A percentile compares a stretch with the other conserved stretches of the same genome.
phyloP scores from a whole-genome alignment of 92 coral and sea anemone genomes.

The Porites rus region DNA sequence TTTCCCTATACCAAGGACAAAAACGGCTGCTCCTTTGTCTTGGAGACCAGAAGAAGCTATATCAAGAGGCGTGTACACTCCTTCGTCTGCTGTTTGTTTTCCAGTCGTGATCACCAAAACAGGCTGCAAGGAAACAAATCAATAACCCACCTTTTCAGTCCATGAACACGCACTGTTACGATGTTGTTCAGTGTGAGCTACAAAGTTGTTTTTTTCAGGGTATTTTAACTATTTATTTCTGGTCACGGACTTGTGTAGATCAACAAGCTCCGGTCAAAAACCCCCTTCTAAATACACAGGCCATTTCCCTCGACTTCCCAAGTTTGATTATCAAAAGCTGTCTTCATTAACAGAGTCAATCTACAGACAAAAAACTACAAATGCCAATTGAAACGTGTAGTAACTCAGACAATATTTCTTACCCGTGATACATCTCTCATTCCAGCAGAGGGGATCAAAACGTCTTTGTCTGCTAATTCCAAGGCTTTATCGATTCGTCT shows the following conservation, averaged over 20 bases:
- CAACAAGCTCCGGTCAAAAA: neutral
- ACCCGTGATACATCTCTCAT: neutral
- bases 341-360: too few species aligned
- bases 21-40: slow-evolving; percentile 45
- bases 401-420: neutral
- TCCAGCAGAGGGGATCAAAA: slow-evolving; percentile 44
- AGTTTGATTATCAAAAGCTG: neutral
- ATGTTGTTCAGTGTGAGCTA: neutral
- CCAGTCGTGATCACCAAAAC: slow-evolving; percentile 58
- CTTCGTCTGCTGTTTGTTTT: slow-evolving; percentile 50
- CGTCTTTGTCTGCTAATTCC: slow-evolving; percentile 75
- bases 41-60: slow-evolving; percentile 36
- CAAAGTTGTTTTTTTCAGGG: neutral
- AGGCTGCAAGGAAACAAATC: slow-evolving; percentile 11
- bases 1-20: slow-evolving; percentile 58
- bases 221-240: neutral
- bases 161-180: neutral
- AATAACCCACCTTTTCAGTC: too few species aligned
- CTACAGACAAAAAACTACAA: too few species aligned
- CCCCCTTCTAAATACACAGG: neutral
- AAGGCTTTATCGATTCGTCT: slow-evolving; percentile 80
- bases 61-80: slow-evolving; percentile 37
- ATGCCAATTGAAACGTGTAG: too few species aligned
- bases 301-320: neutral
- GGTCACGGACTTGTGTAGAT: neutral